Evolutionary conservation across 1,140 invertebrate genomes (phyloP).

Genomic region (Bicyclus anynana): DNA sequence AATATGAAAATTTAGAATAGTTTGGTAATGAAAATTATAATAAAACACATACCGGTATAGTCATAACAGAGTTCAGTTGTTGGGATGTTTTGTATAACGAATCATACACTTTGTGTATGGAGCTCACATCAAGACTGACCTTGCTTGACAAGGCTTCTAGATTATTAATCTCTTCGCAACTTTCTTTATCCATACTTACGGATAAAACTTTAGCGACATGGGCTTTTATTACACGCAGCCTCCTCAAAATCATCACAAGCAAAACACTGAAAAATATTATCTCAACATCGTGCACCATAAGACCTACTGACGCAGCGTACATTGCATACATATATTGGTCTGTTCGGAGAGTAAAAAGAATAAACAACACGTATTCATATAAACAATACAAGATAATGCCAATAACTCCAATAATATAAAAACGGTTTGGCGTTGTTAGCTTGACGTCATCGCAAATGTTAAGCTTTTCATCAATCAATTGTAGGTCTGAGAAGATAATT

Average conservation of each 20-base stretch:
- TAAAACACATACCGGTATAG: constrained; percentile 41
- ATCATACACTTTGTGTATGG: constrained; percentile 46
- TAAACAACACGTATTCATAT: constrained; percentile 3
- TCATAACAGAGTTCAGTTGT: constrained; percentile 44
- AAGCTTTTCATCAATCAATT: constrained; percentile 32
- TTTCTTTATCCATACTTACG: constrained; percentile 9
- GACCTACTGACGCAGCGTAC: neutral
- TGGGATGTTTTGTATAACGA: constrained; percentile 47
- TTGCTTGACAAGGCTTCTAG: constrained; percentile 36
- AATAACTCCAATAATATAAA: constrained; percentile 8
- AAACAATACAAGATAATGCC: constrained; percentile 2
- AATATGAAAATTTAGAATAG: too few relatives aligned
- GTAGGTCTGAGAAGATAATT: constrained; percentile 32
- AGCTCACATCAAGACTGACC: constrained; percentile 32
- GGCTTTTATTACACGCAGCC: constrained; percentile 37
- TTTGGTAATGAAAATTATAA: neutral
- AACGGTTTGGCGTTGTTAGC: neutral
- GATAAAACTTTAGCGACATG: constrained; percentile 35
- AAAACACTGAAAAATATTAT: constrained; percentile 26
- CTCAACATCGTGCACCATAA: constrained; percentile 22
- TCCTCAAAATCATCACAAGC: constrained; percentile 17
- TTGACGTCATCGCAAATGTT: constrained; percentile 29
- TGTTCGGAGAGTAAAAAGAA: neutral
- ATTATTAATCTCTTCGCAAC: constrained; percentile 19
- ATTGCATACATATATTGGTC: neutral